Evolutionary conservation across 2,888 invertebrate species (phyloP).

Genomic region (Heliconius hortense): DNA sequence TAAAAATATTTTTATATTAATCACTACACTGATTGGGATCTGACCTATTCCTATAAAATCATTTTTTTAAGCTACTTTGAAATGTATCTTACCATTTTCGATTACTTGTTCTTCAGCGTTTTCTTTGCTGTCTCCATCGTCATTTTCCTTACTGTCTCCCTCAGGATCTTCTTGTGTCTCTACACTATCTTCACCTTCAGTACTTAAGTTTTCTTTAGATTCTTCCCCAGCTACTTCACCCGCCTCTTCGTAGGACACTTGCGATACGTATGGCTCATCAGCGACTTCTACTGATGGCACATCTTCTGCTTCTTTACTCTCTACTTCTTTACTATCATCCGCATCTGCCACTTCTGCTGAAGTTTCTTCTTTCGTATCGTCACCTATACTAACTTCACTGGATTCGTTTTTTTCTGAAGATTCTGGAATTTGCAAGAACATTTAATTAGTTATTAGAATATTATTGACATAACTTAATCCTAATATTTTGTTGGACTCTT

Average conservation of each 20-base stretch:
- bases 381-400: slow-evolving; percentile 75
- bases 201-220: slow-evolving; percentile 62
- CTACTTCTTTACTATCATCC: slow-evolving; percentile 56
- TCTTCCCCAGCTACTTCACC: slow-evolving; percentile 62
- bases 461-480: neutral
- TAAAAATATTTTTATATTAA: neutral
- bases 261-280: slow-evolving; percentile 75
- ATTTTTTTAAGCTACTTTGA: neutral
- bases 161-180: slow-evolving; percentile 58
- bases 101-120: slow-evolving; percentile 74
- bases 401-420: slow-evolving; percentile 78
- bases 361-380: slow-evolving; percentile 70
- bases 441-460: neutral
- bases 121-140: slow-evolving; percentile 59
- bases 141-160: slow-evolving; percentile 56
- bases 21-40: neutral
- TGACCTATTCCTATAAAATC: neutral
- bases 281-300: slow-evolving; percentile 72
- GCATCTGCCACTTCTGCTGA: slow-evolving; percentile 63
- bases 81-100: slow-evolving; percentile 62
- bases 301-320: slow-evolving; percentile 60
- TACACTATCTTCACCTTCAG: slow-evolving; percentile 61
- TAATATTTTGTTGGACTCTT: no score
- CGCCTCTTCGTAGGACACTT: slow-evolving; percentile 75
- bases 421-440: slow-evolving; percentile 56